These are phyloP conservation scores for Coptodon bakossiorum DNA, from an alignment of 2,113 vertebrate genomes.

Conservation along the genomic window DNA sequence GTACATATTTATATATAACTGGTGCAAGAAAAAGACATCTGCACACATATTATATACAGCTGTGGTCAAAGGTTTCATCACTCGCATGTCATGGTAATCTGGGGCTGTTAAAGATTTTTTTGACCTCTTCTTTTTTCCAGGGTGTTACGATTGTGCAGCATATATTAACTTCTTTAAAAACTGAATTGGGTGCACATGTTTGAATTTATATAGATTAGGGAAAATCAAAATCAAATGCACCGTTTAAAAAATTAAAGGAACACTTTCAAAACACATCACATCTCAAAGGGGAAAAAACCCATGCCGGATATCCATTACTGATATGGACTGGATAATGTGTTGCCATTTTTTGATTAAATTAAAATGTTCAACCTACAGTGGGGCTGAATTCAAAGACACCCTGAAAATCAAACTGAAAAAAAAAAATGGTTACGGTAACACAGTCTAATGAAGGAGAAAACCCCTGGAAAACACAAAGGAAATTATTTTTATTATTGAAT, in stretches of 20 bases:
- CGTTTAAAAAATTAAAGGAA: neutral
- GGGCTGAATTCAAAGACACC: neutral
- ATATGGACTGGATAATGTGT: neutral
- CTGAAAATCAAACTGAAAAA: neutral
- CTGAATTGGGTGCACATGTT: neutral
- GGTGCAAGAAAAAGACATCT: neutral
- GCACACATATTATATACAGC: neutral
- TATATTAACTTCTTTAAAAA: neutral
- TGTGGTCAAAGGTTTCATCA: neutral
- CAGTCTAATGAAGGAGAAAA: neutral
- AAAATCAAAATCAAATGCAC: neutral
- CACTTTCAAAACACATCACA: neutral
- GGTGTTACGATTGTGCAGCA: fast-evolving
- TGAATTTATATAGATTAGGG: neutral
- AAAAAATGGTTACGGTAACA: neutral
- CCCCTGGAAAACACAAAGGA: fast-evolving
- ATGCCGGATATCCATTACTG: neutral
- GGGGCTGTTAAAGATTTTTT: neutral
- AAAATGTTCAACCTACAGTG: neutral
- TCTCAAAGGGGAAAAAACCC: fast-evolving
- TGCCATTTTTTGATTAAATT: neutral
- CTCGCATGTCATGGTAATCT: neutral
- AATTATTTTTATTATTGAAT: neutral
- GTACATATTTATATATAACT: neutral
- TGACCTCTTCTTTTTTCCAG: neutral